Conservation (phyloP, 2,113 vertebrate genomes). For the Melanocharis versteri region DNA sequence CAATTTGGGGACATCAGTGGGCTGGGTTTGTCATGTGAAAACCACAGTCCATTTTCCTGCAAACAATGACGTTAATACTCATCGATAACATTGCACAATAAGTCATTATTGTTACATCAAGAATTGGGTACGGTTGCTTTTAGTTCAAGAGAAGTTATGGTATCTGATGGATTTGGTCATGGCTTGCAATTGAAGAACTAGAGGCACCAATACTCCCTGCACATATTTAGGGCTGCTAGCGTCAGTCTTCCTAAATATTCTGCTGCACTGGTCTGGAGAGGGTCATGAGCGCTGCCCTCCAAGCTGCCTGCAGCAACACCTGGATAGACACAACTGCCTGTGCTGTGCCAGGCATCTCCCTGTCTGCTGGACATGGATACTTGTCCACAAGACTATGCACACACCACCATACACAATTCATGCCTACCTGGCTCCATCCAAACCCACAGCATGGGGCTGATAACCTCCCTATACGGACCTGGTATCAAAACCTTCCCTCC, state of each 20-base stretch:
- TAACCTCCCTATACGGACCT: neutral
- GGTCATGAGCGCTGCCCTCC: rapidly evolving
- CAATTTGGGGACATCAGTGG: neutral
- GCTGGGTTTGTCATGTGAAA: neutral
- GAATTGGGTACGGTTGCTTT: rapidly evolving
- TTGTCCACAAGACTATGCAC: neutral
- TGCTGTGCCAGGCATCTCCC: neutral
- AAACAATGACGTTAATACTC: neutral
- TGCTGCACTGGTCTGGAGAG: neutral
- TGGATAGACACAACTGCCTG: neutral
- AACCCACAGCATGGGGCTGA: neutral
- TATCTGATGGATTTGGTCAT: neutral
- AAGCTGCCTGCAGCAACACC: neutral
- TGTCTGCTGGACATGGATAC: neutral
- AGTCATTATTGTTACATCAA: neutral
- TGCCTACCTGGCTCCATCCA: neutral
- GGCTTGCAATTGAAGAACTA: neutral
- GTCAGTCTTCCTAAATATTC: neutral
- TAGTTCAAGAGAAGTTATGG: neutral
- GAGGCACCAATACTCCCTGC: neutral
- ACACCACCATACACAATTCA: neutral
- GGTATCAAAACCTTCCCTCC: neutral
- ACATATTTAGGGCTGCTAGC: neutral
- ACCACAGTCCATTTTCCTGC: neutral
- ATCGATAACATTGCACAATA: neutral